A percentile compares a stretch with the other conserved stretches of the same genome.
phyloP scores from a whole-genome alignment of 2,797 vertebrate species.

The Gymnoscopelus microlampas region DNA sequence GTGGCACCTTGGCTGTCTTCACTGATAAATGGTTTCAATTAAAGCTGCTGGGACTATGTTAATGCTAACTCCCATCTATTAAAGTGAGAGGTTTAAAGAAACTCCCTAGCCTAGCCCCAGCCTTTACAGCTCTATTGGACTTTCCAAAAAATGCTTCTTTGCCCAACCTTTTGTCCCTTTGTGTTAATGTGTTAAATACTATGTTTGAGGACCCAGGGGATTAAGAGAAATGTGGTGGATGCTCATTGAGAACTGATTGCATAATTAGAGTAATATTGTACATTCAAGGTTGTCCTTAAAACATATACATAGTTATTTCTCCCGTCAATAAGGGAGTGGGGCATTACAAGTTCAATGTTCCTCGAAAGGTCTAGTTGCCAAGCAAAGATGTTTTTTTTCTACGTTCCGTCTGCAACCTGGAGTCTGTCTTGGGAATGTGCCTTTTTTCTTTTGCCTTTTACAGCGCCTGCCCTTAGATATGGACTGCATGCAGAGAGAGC shows the following conservation, averaged over 20 bases:
- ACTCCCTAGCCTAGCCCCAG: neutral
- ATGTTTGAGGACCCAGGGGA: too few relatives aligned
- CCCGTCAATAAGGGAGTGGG: too few relatives aligned
- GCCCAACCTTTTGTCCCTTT: neutral
- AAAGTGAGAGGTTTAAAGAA: conserved; percentile 2
- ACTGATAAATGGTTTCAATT: conserved; percentile 18
- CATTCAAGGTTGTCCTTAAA: too few relatives aligned
- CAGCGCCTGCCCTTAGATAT: neutral
- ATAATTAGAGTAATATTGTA: too few relatives aligned
- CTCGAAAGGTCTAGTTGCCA: neutral
- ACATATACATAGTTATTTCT: neutral
- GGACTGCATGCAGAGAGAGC: neutral
- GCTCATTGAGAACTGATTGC: too few relatives aligned
- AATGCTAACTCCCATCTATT: neutral
- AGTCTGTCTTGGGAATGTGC: neutral
- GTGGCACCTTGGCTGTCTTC: conserved; percentile 5
- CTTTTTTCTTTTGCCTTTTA: neutral
- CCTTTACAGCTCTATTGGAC: neutral
- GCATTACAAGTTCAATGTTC: neutral
- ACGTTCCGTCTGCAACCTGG: neutral
- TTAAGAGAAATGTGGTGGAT: too few relatives aligned
- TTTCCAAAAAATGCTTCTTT: neutral
- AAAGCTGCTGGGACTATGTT: conserved; percentile 12
- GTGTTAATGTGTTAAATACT: neutral
- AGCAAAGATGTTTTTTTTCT: neutral